Base-by-base conservation (phyloP, 2,113 vertebrate species). In the Misgurnus mizolepis region DNA sequence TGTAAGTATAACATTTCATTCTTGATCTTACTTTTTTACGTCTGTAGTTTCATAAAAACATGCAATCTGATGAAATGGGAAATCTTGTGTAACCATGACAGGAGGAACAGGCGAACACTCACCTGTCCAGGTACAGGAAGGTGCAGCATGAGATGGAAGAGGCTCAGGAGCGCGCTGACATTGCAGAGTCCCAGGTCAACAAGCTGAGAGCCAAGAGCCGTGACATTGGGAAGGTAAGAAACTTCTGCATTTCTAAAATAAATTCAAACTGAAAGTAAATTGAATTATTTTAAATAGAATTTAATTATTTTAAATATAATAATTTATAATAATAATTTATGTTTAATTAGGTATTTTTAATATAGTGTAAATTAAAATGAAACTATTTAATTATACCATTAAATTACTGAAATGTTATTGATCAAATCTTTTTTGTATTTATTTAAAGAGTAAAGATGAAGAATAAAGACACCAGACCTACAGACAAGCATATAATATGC, bases 161-260 rank as follows among this genome's bases (percentile, higher is more conserved):
- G 84, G 92, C 95, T 3, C 91, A 94, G 85, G 94, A 95, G 84
- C 89, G 94, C 18, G 94, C 92, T 0, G 94, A 95, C 41, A 94
- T 94, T 0, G 92, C 93, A 0, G 94, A 95, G 84, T 93, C 94
- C 11, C 93, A 95, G 81, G 92, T 94, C 87, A 95, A 94, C 89
- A 95, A 94, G 75, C 67, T 92, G 76, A 91, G 91, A 65, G 86
- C 87, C 22, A 93, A 90, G 80, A 93, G 90, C 78, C 88, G 91
- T 0, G 92, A 93, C 6, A 81, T 87, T 49, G 92, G 89, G 81
- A 93, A 91, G 83, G 91, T 92, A 76, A 14, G n/a, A 10, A 15
- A 47, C 15, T 40, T 9, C 8, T 12, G 34, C 6, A 55, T 40
- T 27, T 76, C 41, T 8, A 4, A 60, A 15, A 1, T 10, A 60